Conservation (phyloP, 2,888 invertebrate genomes). For the Agelastica alni region DNA sequence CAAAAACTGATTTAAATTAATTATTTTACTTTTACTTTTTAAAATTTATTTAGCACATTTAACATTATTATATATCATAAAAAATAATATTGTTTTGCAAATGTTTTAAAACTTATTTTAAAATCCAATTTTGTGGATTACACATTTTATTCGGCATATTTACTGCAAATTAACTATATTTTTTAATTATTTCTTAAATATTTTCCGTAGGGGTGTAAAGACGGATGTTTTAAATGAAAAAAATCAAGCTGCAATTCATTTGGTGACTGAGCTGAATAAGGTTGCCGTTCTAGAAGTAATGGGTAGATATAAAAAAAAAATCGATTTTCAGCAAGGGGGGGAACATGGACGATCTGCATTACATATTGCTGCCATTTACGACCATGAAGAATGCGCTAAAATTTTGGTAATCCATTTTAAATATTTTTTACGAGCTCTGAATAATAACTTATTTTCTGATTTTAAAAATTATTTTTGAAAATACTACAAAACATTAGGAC, state of each 20-base stretch:
- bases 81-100: too few species aligned
- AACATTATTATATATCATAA: too few species aligned
- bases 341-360: slow-evolving; percentile 81
- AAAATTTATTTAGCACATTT: too few species aligned
- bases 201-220: slow-evolving; percentile 72
- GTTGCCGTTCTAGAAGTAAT: slow-evolving; percentile 71
- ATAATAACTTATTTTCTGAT: too few species aligned
- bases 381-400: slow-evolving; percentile 80
- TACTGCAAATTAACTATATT: too few species aligned
- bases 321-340: slow-evolving; percentile 77
- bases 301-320: slow-evolving; percentile 68
- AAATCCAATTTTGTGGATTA: too few species aligned
- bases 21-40: slow-evolving; percentile 6
- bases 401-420: slow-evolving; percentile 76
- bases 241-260: slow-evolving; percentile 77
- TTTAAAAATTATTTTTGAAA: too few species aligned
- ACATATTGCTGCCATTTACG: slow-evolving; percentile 83
- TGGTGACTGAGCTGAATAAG: slow-evolving; percentile 79
- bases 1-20: neutral
- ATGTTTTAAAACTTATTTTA: too few species aligned
- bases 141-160: too few species aligned
- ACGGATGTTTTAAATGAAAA: slow-evolving; percentile 74
- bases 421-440: too few species aligned
- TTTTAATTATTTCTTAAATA: too few species aligned
- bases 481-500: too few species aligned